A percentile compares a stretch with the other conserved stretches of the same genome.
Conservation (phyloP, 2,888 invertebrate genomes). For the Gari tellinella region DNA sequence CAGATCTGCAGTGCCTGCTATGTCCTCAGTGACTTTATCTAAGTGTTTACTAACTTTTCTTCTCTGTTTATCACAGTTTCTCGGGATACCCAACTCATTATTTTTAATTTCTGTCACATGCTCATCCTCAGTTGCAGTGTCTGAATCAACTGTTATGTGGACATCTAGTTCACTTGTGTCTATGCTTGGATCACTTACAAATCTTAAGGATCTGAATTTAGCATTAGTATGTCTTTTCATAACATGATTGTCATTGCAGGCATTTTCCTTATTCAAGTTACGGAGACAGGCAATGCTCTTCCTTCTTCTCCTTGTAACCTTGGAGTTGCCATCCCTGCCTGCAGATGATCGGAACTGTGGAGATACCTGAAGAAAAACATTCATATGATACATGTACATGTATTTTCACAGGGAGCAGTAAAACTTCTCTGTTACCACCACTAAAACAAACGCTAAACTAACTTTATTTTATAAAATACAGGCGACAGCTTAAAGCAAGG, state of each 20-base stretch:
- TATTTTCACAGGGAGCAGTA: too few relatives aligned
- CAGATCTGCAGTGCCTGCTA: too few relatives aligned
- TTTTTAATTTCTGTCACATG: too few relatives aligned
- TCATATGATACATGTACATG: neutral
- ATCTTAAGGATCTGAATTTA: constrained; percentile 61
- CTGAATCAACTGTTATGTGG: constrained; percentile 46
- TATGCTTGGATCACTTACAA: constrained; percentile 58
- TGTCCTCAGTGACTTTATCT: too few relatives aligned
- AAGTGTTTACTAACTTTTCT: too few relatives aligned
- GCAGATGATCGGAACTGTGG: constrained; percentile 56
- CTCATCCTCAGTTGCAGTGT: constrained; percentile 6
- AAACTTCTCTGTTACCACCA: too few relatives aligned
- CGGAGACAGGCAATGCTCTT: constrained; percentile 18
- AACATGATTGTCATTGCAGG: constrained; percentile 5
- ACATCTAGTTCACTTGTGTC: constrained; percentile 48
- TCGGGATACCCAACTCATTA: too few relatives aligned
- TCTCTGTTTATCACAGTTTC: too few relatives aligned
- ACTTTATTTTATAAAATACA: too few relatives aligned
- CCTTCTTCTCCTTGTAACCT: constrained; percentile 33
- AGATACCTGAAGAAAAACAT: constrained; percentile 57
- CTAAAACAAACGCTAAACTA: too few relatives aligned
- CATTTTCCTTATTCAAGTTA: constrained; percentile 42
- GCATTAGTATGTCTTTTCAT: constrained; percentile 3
- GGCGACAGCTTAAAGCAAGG: too few relatives aligned
- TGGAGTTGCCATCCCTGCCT: constrained; percentile 7